phyloP scores from a whole-genome alignment of 2,113 vertebrate genomes.

The Orycteropus afer region DNA sequence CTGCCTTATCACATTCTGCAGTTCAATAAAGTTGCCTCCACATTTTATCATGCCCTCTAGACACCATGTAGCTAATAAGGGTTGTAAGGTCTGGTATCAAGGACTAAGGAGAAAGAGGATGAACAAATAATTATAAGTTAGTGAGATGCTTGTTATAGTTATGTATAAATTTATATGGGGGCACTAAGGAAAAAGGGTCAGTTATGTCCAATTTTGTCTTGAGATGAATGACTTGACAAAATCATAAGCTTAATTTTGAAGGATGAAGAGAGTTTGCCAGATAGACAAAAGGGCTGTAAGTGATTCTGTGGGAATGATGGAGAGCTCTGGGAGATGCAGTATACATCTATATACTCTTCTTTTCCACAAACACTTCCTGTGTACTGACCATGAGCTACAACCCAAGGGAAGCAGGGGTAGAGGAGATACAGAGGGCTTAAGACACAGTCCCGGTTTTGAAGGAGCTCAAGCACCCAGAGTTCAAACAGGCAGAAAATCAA shows the following conservation, averaged over 20 bases:
- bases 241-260: neutral
- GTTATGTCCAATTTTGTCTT: neutral
- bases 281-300: neutral
- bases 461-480: neutral
- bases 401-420: neutral
- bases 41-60: neutral
- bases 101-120: neutral
- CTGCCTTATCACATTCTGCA: neutral
- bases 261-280: neutral
- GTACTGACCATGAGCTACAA: neutral
- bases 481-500: neutral
- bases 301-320: neutral
- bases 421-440: neutral
- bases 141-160: neutral
- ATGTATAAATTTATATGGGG: neutral
- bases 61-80: neutral
- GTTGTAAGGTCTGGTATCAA: neutral
- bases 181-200: neutral
- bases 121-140: neutral
- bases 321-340: neutral
- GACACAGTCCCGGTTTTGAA: neutral
- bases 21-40: neutral
- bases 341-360: neutral
- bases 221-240: slow-evolving; percentile 6
- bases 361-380: neutral